Evolutionary conservation across 1,140 invertebrate genomes (phyloP).

Genomic region (Drosophila littoralis): DNA sequence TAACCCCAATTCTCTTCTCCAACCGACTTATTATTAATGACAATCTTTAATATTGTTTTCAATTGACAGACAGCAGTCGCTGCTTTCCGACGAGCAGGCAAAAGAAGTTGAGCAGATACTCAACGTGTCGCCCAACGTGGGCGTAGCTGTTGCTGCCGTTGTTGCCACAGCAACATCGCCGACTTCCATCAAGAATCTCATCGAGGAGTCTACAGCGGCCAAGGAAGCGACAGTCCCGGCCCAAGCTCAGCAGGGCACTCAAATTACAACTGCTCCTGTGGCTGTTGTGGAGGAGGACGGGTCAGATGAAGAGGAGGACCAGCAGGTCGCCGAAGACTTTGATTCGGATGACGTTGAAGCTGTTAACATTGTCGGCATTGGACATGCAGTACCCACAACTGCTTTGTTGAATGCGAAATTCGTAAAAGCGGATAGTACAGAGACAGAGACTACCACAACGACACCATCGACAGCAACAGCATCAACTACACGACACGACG

Average conservation of each 20-base stretch:
- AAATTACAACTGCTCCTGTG: conserved; percentile 55
- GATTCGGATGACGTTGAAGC: conserved; percentile 76
- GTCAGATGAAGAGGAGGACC: conserved; percentile 18
- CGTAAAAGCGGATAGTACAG: conserved; percentile 66
- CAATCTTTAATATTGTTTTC: conserved; percentile 23
- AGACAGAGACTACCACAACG: conserved; percentile 68
- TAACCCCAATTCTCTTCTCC: not conserved
- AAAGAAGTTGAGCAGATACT: conserved; percentile 92
- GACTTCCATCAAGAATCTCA: conserved; percentile 80
- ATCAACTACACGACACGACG: conserved; percentile 83
- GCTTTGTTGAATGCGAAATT: conserved; percentile 62
- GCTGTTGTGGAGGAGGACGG: conserved; percentile 30
- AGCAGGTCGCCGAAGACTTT: conserved; percentile 54
- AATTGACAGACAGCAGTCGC: conserved; percentile 88
- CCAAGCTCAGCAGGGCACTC: conserved; percentile 53
- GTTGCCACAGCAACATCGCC: conserved; percentile 79
- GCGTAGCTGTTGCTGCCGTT: conserved; percentile 77
- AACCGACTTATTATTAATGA: not conserved
- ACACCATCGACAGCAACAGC: conserved; percentile 65
- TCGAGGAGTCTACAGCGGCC: conserved; percentile 51
- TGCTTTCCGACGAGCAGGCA: conserved; percentile 93
- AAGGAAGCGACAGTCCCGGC: conserved; percentile 13
- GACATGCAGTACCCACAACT: conserved; percentile 53
- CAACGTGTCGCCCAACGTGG: conserved; percentile 85
- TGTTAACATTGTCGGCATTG: conserved; percentile 74